Percentiles rank a stretch among this genome's conserved stretches.
phyloP scores from a whole-genome alignment of 2,797 vertebrate genomes.

The Scomberomorus guttatus region DNA sequence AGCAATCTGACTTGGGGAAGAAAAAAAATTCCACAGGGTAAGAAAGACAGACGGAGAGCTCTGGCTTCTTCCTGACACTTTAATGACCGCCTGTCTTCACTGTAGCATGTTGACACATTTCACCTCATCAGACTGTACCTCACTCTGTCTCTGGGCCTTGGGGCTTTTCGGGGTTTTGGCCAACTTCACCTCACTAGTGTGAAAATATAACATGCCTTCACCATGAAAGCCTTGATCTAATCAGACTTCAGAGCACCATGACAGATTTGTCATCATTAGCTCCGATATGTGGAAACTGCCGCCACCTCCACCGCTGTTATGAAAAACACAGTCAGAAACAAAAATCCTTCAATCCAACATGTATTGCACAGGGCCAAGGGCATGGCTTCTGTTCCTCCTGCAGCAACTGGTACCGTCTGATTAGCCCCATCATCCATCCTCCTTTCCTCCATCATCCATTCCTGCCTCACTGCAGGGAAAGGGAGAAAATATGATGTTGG shows the following conservation, averaged over 20 bases:
- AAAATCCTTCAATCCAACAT: slow-evolving; percentile 41
- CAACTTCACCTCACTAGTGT: slow-evolving; percentile 39
- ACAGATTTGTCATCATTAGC: slow-evolving; percentile 37
- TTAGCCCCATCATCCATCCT: slow-evolving; percentile 19
- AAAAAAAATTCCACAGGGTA: slow-evolving; percentile 14
- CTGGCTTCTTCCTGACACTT: slow-evolving; percentile 49
- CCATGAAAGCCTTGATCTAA: slow-evolving; percentile 18
- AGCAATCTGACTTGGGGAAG: slow-evolving; percentile 31
- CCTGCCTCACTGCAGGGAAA: slow-evolving; percentile 5
- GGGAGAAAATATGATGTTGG: slow-evolving; percentile 42
- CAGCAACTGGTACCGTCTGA: slow-evolving; percentile 43
- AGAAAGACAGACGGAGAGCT: slow-evolving; percentile 32
- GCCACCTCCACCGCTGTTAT: slow-evolving; percentile 9
- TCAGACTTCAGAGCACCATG: slow-evolving; percentile 28
- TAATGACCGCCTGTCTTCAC: slow-evolving; percentile 48
- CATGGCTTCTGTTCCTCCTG: slow-evolving; percentile 35
- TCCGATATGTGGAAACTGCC: slow-evolving; percentile 30
- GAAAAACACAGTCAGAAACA: slow-evolving; percentile 20
- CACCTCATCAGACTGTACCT: slow-evolving; percentile 33
- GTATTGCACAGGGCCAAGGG: slow-evolving; percentile 10
- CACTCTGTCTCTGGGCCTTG: slow-evolving; percentile 19
- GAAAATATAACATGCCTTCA: slow-evolving; percentile 43
- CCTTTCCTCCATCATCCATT: not conserved
- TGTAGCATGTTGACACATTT: slow-evolving; percentile 41
- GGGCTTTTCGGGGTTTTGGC: slow-evolving; percentile 36